Base-by-base conservation (phyloP, 2,797 vertebrate species). In the Betta splendens region DNA sequence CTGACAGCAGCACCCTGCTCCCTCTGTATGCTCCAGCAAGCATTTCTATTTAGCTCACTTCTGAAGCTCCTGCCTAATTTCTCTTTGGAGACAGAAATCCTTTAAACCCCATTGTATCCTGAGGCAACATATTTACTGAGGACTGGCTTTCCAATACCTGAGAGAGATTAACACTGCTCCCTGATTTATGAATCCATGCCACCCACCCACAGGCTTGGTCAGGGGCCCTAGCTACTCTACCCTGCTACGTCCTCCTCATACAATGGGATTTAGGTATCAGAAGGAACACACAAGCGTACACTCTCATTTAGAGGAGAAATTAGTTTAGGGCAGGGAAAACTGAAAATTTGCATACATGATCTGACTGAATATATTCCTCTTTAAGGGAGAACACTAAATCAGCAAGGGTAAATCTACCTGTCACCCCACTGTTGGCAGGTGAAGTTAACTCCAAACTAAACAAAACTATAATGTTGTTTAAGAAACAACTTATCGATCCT, bases 21-120 rank as follows among this genome's bases (percentile, higher is more conserved):
- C 88, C 85, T 91, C 87, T 89, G 46, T 92, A 93, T 95, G 93
- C 93, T 94, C 93, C 93, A 94, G 93, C 93, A 94, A 93, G 90
- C 91, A 95, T 95, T 95, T 94, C 94, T 92, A 95, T 95, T 95
- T 94, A 94, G 92, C 92, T 95, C 94, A 93, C 94, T 93, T 96
- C 93, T 92, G 94, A 95, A 94, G 93, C 86, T 80, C 80, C 84
- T 85, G 87, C 93, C 94, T 94, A 95, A 96, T 96, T 96, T 96
- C 94, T 98, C 95, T 95, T 95, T 91, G 90, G 93, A 95, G 96
- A 96, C 94, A 96, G 93, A 94, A 97, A 97, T 97, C 95, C 95
- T 95, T 96, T 98, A 97, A 97, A 95, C 80, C 89, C 93, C 91
- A 94, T 96, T 95, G 94, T 96, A 92, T 94, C 94, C 94, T 90